Conservation (phyloP, 2,113 vertebrate genomes). For the Sisor rabdophorus region DNA sequence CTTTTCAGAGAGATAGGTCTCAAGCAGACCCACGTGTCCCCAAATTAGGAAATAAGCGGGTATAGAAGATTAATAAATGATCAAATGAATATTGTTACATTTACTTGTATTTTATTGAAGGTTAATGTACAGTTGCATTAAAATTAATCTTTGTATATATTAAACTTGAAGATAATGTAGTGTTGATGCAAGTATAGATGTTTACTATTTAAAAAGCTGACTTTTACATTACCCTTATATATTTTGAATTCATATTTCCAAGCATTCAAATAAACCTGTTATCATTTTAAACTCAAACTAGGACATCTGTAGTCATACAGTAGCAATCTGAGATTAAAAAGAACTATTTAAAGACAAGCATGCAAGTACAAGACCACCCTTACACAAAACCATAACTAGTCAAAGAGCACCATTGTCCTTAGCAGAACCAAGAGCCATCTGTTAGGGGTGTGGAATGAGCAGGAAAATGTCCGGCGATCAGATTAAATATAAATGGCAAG, state of each 20-base stretch:
- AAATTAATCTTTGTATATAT: background rate
- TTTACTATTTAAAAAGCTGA: background rate
- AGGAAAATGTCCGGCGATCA: slow-evolving; percentile 53
- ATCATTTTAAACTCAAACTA: background rate
- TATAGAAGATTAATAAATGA: no score
- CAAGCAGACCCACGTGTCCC: no score
- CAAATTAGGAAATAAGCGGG: no score
- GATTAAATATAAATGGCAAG: slow-evolving; percentile 35
- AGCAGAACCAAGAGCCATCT: slow-evolving; percentile 55
- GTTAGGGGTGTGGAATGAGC: slow-evolving; percentile 48
- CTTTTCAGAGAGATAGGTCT: no score
- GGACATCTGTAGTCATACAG: background rate
- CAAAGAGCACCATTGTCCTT: slow-evolving; percentile 62
- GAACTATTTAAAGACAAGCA: slow-evolving; percentile 30
- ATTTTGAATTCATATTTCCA: background rate
- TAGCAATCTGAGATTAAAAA: slow-evolving; percentile 23
- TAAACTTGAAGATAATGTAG: no score
- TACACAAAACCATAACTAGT: slow-evolving; percentile 44
- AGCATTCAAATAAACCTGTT: background rate
- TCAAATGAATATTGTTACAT: background rate
- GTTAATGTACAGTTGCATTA: no score
- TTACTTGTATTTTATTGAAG: no score
- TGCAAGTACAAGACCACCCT: slow-evolving; percentile 55
- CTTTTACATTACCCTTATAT: background rate
- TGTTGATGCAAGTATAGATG: no score